A percentile compares a stretch with the other conserved stretches of the same genome.
phyloP scores from a whole-genome alignment of 2,113 vertebrate species.

The Meleagris gallopavo region DNA sequence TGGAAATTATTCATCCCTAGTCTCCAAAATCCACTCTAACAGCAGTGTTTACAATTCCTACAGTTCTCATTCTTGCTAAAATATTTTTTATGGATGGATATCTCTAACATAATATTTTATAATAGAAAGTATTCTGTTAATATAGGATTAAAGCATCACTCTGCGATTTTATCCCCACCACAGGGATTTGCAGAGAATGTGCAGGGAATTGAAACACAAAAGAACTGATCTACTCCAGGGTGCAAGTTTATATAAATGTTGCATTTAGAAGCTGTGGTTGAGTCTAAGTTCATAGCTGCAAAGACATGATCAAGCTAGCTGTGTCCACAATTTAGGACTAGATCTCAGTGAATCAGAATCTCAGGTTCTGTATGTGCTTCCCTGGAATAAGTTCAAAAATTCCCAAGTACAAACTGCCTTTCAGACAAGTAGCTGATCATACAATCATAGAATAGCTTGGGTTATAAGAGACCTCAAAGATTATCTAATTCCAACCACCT shows the following conservation, averaged over 20 bases:
- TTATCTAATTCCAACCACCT: too few relatives aligned
- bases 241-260: not conserved
- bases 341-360: not conserved
- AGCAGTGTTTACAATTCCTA: not conserved
- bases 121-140: not conserved
- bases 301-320: not conserved
- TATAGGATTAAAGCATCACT: not conserved
- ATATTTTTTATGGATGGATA: not conserved
- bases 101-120: slow-evolving; percentile 13
- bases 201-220: not conserved
- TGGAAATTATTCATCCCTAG: not conserved
- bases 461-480: too few relatives aligned
- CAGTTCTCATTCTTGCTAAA: not conserved
- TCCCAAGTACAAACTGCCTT: not conserved
- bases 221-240: not conserved
- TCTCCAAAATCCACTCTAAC: not conserved
- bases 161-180: not conserved
- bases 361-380: not conserved
- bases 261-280: not conserved
- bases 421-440: not conserved
- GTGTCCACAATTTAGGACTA: not conserved
- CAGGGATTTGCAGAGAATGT: too few relatives aligned
- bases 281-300: not conserved
- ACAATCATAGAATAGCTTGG: too few relatives aligned
- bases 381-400: not conserved